A percentile compares a stretch with the other conserved stretches of the same genome.
These are phyloP conservation scores for Brachylomia viminalis DNA, from an alignment of 2,888 invertebrate genomes.

Conservation along the genomic window DNA sequence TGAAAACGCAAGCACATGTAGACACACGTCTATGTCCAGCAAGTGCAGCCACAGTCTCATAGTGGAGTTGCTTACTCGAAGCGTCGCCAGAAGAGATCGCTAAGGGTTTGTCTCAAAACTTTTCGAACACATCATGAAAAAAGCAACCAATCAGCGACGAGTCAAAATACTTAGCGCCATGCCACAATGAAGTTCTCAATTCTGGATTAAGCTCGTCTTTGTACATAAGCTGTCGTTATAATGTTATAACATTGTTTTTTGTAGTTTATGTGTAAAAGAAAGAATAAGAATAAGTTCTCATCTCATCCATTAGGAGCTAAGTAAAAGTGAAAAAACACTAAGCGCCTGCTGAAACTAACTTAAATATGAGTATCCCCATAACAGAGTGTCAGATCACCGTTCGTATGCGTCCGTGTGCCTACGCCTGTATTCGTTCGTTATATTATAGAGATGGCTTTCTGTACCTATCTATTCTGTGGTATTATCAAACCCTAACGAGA, in stretches of 20 bases:
- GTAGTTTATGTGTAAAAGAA: background rate
- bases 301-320: too few species aligned
- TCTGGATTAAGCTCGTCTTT: background rate
- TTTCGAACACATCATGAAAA: background rate
- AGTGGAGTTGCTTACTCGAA: background rate
- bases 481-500: constrained; percentile 25
- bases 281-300: background rate
- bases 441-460: background rate
- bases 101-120: background rate
- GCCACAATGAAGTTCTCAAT: background rate
- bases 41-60: background rate
- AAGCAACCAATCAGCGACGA: background rate
- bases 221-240: background rate
- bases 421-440: background rate
- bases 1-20: background rate
- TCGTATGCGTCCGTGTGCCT: background rate
- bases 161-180: background rate
- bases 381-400: background rate
- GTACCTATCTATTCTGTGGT: background rate
- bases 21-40: too few species aligned
- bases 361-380: background rate
- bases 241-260: background rate
- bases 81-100: too few species aligned
- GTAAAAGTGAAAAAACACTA: background rate
- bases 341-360: background rate